phyloP scores from a whole-genome alignment of 2,113 vertebrate genomes.

The Rissa tridactyla region DNA sequence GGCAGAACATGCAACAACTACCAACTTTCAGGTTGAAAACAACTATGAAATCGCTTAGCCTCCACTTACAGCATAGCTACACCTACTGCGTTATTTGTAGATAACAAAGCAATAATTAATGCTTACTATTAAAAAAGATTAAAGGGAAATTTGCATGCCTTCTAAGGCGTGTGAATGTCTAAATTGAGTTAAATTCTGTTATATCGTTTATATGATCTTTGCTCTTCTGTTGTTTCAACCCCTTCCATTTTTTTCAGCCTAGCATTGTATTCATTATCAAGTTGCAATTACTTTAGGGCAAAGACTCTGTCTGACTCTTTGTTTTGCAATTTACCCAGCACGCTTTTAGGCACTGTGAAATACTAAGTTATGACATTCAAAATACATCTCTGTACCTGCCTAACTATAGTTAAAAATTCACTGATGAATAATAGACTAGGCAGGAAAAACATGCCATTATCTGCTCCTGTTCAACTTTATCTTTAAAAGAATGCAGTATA shows the following conservation, averaged over 20 bases:
- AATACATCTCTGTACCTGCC: slow-evolving; percentile 39
- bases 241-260: not conserved
- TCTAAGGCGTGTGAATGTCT: not conserved
- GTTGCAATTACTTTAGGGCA: not conserved
- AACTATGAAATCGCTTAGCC: not conserved
- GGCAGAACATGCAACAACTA: not conserved
- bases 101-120: not conserved
- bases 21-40: not conserved
- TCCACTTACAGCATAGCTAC: not conserved
- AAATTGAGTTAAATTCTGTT: slow-evolving; percentile 1
- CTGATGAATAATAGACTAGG: slow-evolving; percentile 60
- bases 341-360: slow-evolving; percentile 1
- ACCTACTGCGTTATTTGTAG: not conserved
- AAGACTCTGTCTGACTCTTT: slow-evolving; percentile 40
- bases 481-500: slow-evolving; percentile 34
- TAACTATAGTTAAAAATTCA: slow-evolving; percentile 57
- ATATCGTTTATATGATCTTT: slow-evolving; percentile 3
- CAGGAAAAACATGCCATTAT: slow-evolving; percentile 61
- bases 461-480: slow-evolving; percentile 47
- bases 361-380: slow-evolving; percentile 31
- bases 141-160: not conserved
- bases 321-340: slow-evolving; percentile 40
- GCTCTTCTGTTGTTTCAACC: slow-evolving; percentile 30
- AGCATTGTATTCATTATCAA: slow-evolving; percentile 36
- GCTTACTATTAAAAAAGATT: not conserved